Percentiles rank a stretch among this genome's conserved stretches.
phyloP scores from a whole-genome alignment of 2,888 invertebrate genomes.

The Platycheirus rosarum region DNA sequence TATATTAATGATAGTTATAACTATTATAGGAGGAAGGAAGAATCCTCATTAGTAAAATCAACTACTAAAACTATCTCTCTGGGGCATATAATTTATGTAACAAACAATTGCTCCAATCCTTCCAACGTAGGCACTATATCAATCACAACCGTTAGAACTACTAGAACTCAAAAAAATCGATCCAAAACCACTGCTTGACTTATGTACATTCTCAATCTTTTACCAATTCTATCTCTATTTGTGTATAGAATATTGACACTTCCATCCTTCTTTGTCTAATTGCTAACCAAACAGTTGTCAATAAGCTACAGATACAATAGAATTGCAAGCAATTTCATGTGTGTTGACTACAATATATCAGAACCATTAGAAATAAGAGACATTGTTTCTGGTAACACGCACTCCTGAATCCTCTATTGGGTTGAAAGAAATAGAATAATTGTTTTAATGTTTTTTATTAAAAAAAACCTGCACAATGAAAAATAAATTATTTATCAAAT shows the following conservation, averaged over 20 bases:
- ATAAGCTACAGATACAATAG: not conserved
- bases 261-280: conserved; percentile 8
- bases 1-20: too few relatives aligned
- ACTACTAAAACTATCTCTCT: too few relatives aligned
- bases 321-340: not conserved
- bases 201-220: not conserved
- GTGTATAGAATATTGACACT: not conserved
- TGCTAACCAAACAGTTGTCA: conserved; percentile 15
- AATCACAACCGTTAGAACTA: too few relatives aligned
- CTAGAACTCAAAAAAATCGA: too few relatives aligned
- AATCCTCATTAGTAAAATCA: too few relatives aligned
- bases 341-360: not conserved
- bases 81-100: too few relatives aligned
- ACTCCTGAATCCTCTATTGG: not conserved
- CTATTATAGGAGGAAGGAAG: too few relatives aligned
- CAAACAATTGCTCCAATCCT: too few relatives aligned
- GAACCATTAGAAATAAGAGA: not conserved
- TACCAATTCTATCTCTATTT: not conserved
- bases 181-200: too few relatives aligned
- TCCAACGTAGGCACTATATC: too few relatives aligned
- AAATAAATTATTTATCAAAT: conserved; percentile 48
- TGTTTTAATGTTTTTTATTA: conserved; percentile 17
- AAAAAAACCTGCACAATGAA: conserved; percentile 8
- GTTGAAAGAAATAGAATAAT: not conserved
- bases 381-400: conserved; percentile 15